Evolutionary conservation across 1,140 invertebrate genomes (phyloP), one percentile per base, ranked within the genome.

Genomic region (Lerema accius): DNA sequence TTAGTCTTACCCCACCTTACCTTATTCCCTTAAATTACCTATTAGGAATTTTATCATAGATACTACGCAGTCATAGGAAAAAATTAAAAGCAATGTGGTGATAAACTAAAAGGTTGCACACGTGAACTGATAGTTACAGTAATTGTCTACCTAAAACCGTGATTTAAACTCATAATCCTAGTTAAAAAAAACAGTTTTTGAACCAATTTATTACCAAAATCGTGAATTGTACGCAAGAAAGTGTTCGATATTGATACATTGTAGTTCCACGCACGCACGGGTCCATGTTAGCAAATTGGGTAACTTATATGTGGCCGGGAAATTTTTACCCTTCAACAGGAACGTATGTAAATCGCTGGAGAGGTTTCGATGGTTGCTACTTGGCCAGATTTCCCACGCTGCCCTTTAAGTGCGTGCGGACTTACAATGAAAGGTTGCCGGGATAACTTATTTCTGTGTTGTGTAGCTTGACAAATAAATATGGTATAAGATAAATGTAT

Each of bases 211-310:
- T 37, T 11, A 2, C 10, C 11, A 37, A n/a, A 37, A 37, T 37
- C 4, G 35, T 37, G 11, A 37, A n/a, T 37, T 37, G 10, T 37
- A 11, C 35, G 0, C 35, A 3, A 37, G 11, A 11, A 37, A 11
- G 1, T 37, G 35, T 11, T 37, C 1, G 35, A 0, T 37, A 1
- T n/a, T 37, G 35, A 37, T 37, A 9, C 35, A 37, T 37, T 37
- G 35, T 11, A 11, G 35, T 17, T 19, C 53, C 32, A 35, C 53
- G 42, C 53, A 45, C 70, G 69, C 63, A 73, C 70, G 72, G 79
- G 61, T 61, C 43, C 39, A 65, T 64, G 71, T 77, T 80, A 76
- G 76, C 77, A 82, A 82, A 84, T 82, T 78, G 78, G 79, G 65
- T 68, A 82, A 84, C 78, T 78, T 82, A 78, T 76, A 65, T 62